Evolutionary conservation across 2,888 invertebrate genomes (phyloP).

Genomic region (Synanthedon tipuliformis): DNA sequence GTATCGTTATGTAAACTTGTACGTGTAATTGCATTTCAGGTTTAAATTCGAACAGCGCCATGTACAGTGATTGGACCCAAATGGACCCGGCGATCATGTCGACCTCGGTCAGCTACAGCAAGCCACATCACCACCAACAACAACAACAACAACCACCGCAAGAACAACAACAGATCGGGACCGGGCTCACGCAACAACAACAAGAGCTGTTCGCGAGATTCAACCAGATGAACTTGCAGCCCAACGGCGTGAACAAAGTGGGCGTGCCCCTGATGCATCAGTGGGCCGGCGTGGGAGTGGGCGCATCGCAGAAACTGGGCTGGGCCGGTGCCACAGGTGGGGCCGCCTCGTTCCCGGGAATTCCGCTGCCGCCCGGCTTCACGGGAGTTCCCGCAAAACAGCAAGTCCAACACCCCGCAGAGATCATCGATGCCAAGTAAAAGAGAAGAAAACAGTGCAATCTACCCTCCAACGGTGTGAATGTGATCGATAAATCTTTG

Average conservation of each 20-base stretch:
- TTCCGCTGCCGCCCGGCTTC: conserved; percentile 63
- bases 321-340: conserved; percentile 18
- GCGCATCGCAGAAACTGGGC: conserved; percentile 15
- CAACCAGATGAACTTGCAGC: conserved; percentile 33
- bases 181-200: conserved; percentile 27
- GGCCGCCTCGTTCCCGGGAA: conserved; percentile 21
- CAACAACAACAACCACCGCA: conserved; percentile 11
- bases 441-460: conserved; percentile 14
- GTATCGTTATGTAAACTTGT: neutral
- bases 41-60: conserved; percentile 39
- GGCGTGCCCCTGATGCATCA: conserved; percentile 16
- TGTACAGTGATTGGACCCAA: conserved; percentile 86
- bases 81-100: conserved; percentile 94
- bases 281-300: conserved; percentile 10
- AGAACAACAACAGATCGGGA: conserved; percentile 9
- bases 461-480: conserved; percentile 23
- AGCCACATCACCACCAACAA: conserved; percentile 19
- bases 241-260: conserved; percentile 21
- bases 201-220: conserved; percentile 56
- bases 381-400: conserved; percentile 51
- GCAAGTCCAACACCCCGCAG: conserved; percentile 41
- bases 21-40: conserved; percentile 21
- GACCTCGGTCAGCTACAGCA: conserved; percentile 73
- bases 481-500: conserved; percentile 68
- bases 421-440: conserved; percentile 68